These are phyloP conservation scores for Anser brachyrhynchus DNA, from an alignment of 2,113 vertebrate species.

Conservation along the genomic window DNA sequence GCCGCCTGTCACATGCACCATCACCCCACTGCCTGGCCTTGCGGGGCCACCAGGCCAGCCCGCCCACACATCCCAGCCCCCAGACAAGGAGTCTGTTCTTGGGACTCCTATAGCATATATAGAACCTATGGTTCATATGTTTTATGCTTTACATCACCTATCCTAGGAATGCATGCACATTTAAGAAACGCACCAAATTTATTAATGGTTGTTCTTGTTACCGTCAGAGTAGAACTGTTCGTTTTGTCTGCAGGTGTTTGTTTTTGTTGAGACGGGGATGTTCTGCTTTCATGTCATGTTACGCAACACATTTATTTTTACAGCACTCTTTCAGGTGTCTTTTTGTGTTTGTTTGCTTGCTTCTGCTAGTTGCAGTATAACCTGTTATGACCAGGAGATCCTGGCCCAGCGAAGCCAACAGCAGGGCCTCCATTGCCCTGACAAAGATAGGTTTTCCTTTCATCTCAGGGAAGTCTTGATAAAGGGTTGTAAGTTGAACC, in stretches of 20 bases:
- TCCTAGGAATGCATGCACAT: not conserved
- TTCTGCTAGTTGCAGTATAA: not conserved
- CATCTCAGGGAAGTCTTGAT: not conserved
- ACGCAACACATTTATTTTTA: not conserved
- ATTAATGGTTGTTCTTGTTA: not conserved
- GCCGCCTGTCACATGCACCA: not conserved
- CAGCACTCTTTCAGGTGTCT: not conserved
- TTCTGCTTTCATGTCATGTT: not conserved
- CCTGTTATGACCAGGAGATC: not conserved
- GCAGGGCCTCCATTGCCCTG: accelerated
- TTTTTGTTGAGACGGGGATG: not conserved
- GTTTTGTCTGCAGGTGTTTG: not conserved
- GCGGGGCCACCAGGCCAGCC: accelerated
- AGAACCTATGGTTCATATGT: not conserved
- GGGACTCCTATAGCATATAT: not conserved
- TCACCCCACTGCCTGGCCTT: accelerated
- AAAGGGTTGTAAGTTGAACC: not conserved
- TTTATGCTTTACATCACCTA: not conserved
- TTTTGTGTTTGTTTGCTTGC: not conserved
- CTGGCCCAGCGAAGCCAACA: not conserved
- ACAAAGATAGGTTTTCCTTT: not conserved
- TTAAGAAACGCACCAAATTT: accelerated
- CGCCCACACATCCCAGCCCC: not conserved
- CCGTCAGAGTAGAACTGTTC: not conserved
- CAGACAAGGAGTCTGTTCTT: not conserved